Base-by-base conservation (phyloP, 35 echinoderm and acorn worm genomes). In the Heliocidaris erythrogramma region DNA sequence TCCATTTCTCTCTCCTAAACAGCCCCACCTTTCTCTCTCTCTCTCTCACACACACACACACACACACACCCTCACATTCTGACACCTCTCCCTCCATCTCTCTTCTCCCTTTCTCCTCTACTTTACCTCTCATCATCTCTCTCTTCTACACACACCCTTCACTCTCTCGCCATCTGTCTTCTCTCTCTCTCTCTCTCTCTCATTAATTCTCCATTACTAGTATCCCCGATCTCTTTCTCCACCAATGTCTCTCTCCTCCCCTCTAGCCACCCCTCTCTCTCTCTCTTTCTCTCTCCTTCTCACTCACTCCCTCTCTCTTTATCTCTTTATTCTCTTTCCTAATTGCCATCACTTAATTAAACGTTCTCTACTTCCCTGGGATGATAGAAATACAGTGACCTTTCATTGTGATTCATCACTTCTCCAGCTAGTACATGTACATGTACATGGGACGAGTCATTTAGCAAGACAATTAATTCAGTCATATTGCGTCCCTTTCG, bases 281-380 rank as follows among this genome's bases (percentile, higher is more conserved):
- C 65, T 27, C 61, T 56, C 52, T 5, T 7, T 24, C 5, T 24
- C 2, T 69, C 60, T 69, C 60, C 60, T 2, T 56, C 52, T 56
- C 9, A 12, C 10, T 56, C 52, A 2, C 52, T 12, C 61, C 17
- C 7, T 71, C 24, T 24, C 2, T 16, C 61, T 71, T 18, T 21
- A 2, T 71, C 17, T 78, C 65, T n/a, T 24, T 5, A 21, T 69
- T 27, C 14, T 69, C 60, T 18, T 27, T 78, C 21, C 7, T 78
- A 78, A 78, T 78, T 78, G 65, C 17, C 27, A 78, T 78, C 65
- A n/a, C 65, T 78, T 78, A 78, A 78, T 78, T 78, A 78, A 78
- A 18, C 65, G 27, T 21, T 27, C 65, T n/a, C 65, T 60, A 78
- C 65, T 27, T 78, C 2, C 65, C 65, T 78, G 27, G 27, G 65